Evolutionary conservation across 2,113 vertebrate species (phyloP).

Genomic region (Cynocephalus volans): DNA sequence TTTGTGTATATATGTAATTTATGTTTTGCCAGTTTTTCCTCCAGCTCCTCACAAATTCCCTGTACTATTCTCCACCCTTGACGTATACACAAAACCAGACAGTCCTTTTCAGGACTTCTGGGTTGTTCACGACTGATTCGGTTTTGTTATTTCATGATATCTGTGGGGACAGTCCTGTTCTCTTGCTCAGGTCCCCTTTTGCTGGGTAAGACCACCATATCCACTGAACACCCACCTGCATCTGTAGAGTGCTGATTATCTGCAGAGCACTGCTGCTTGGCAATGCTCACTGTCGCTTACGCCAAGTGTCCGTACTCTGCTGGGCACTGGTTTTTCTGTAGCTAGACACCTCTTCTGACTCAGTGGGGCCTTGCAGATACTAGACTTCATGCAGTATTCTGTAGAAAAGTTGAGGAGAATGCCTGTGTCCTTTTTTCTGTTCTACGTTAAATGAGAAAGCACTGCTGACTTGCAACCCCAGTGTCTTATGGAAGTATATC

Average conservation of each 20-base stretch:
- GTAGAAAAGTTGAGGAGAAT: not conserved
- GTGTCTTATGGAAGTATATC: not conserved
- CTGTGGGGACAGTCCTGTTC: not conserved
- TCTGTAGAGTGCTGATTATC: not conserved
- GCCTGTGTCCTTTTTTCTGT: not conserved
- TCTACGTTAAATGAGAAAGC: not conserved
- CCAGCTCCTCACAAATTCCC: not conserved
- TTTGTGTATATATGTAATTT: not conserved
- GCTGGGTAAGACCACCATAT: not conserved
- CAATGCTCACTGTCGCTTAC: not conserved
- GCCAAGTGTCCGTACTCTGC: not conserved
- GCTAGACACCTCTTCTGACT: not conserved
- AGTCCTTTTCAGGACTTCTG: not conserved
- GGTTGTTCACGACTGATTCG: not conserved
- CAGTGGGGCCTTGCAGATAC: not conserved
- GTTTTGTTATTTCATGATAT: not conserved
- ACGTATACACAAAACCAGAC: not conserved
- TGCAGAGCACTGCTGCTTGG: not conserved
- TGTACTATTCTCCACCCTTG: not conserved
- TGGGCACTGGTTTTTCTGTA: not conserved
- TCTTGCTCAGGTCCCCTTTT: not conserved
- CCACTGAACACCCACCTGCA: too few relatives aligned
- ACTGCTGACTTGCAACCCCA: not conserved
- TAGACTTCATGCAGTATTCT: not conserved
- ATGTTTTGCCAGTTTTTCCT: not conserved